Base-by-base conservation (phyloP, 2,113 vertebrate genomes). In the Kryptolebias marmoratus region DNA sequence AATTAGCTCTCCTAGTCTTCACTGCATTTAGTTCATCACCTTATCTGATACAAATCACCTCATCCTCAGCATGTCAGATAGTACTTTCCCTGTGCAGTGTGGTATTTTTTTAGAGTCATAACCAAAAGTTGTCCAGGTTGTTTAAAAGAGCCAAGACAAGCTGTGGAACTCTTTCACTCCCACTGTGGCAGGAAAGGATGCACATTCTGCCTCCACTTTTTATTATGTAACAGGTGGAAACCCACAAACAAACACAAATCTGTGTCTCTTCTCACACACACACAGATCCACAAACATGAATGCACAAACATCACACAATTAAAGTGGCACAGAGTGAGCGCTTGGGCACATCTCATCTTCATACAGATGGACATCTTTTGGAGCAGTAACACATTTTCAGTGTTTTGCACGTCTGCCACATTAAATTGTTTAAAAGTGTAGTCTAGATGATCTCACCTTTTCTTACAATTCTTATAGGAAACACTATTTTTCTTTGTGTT, bases 201-300 rank as follows among this genome's bases (percentile, higher is more conserved):
- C 78, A 85, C 79, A 85, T 70, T 79, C 71, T 82, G 83, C 82
- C 82, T 90, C 79, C 81, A 84, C 77, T 89, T 71, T 87, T 70
- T 59, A 82, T 90, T 90, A 89, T 90, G 79, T 90, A 92, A 92
- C 90, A 90, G 81, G 87, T 91, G 87, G 88, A 90, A 86, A 83
- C 66, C 78, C 84, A 83, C 77, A 78, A 80, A 64, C 87, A 28
- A 85, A 85, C 88, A 5, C 76, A 65, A 22, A 67, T 27, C 67
- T 64, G 72, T 53, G 64, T 73, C 71, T 85, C 71, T 77, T 63
- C 44, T 49, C 68, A 61, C 63, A 68, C 57, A 63, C 64, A 56
- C 66, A 80, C 68, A 73, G 65, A 80, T 42, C 62, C 66, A 64
- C 63, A 81, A 60, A 83, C 28, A 18, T 58, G 16, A 54, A 68